Conservation (phyloP, 2,797 vertebrate species). For the Ptychobarbus kaznakovi region DNA sequence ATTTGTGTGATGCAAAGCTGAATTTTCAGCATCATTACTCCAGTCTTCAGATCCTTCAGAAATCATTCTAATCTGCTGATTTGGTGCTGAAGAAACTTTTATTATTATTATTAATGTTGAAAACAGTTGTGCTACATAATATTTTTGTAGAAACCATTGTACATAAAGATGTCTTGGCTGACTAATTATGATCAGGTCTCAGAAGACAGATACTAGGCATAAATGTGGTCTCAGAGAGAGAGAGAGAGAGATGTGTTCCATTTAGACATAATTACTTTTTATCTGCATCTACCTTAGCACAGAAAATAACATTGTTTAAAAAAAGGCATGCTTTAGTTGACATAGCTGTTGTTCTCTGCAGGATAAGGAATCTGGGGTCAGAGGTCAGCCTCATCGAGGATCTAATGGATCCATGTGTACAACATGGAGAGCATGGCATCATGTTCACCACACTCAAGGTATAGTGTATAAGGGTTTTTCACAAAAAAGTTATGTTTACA, state of each 20-base stretch:
- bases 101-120: background rate
- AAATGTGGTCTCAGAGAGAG: background rate
- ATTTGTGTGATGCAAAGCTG: background rate
- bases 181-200: background rate
- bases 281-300: background rate
- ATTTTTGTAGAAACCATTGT: background rate
- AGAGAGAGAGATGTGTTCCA: background rate
- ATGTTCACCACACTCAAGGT: constrained; percentile 99
- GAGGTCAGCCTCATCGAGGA: constrained; percentile 98
- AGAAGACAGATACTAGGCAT: background rate
- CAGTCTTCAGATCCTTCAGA: background rate
- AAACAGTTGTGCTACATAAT: background rate
- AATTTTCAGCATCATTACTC: background rate
- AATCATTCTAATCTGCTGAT: background rate
- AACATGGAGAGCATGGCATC: constrained; percentile 97
- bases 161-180: background rate
- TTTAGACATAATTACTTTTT: background rate
- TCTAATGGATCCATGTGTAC: constrained; percentile 96
- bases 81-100: background rate
- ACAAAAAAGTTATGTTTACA: background rate
- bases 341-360: constrained; percentile 61
- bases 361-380: constrained; percentile 96
- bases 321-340: background rate
- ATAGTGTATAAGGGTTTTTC: background rate
- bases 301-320: background rate